Evolutionary conservation across 2,113 vertebrate genomes (phyloP).

Genomic region (Romanogobio albipinnatus): DNA sequence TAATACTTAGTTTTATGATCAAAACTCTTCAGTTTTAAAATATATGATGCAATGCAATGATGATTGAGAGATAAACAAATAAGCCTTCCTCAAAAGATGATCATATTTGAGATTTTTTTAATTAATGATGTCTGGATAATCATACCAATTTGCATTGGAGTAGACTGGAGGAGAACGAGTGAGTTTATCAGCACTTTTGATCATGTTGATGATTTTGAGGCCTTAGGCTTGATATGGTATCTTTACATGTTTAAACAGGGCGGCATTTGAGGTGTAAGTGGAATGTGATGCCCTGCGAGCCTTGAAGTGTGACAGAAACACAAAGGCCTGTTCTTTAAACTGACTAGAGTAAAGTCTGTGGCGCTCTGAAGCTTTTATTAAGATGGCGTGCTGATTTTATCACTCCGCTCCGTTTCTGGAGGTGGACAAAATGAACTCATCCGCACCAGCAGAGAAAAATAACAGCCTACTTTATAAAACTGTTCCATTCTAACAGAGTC

Average conservation of each 20-base stretch:
- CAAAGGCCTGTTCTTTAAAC: neutral
- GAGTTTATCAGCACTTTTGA: too few relatives aligned
- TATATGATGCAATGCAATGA: neutral
- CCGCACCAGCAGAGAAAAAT: neutral
- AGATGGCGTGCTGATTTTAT: neutral
- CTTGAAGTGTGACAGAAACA: neutral
- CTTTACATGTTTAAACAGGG: conserved; percentile 2
- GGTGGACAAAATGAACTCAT: neutral
- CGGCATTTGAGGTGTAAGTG: neutral
- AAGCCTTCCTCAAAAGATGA: neutral
- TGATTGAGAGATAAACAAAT: neutral
- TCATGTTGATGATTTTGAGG: neutral
- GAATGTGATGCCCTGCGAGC: neutral
- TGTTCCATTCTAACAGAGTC: too few relatives aligned
- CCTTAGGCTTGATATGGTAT: neutral
- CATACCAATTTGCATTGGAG: too few relatives aligned
- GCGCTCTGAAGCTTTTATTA: neutral
- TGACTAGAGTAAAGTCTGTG: neutral
- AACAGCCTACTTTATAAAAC: neutral
- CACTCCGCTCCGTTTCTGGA: neutral
- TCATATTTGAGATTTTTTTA: neutral
- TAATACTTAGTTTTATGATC: neutral
- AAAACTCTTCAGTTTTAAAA: neutral
- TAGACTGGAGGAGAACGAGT: too few relatives aligned
- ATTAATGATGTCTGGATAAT: neutral